Evolutionary conservation across 2,888 invertebrate species (phyloP).

Genomic region (Mamestra brassicae): DNA sequence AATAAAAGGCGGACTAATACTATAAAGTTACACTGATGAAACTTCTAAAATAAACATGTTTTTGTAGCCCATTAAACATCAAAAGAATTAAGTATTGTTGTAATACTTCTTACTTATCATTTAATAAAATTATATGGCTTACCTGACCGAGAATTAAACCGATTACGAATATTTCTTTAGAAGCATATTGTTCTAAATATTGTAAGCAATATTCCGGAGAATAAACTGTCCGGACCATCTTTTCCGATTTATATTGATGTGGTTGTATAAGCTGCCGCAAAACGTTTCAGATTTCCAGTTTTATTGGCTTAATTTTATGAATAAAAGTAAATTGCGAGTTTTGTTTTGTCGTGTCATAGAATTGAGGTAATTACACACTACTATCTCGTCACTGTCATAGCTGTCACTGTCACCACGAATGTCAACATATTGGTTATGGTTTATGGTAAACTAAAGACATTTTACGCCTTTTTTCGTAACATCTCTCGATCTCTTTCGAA

Average conservation of each 20-base stretch:
- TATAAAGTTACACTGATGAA: background rate
- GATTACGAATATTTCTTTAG: constrained; percentile 92
- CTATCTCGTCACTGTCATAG: constrained; percentile 15
- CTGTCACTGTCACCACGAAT: constrained; percentile 1
- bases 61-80: background rate
- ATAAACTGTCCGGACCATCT: constrained; percentile 93
- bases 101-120: background rate
- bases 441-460: too few relatives aligned
- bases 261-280: constrained; percentile 26
- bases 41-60: background rate
- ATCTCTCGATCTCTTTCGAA: too few relatives aligned
- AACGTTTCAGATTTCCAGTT: constrained; percentile 3
- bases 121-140: constrained; percentile 59
- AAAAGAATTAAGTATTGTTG: background rate
- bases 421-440: background rate
- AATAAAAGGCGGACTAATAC: background rate
- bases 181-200: constrained; percentile 92
- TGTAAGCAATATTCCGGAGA: constrained; percentile 93
- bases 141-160: constrained; percentile 96
- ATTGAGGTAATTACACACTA: constrained; percentile 9
- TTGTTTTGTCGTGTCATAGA: constrained; percentile 63
- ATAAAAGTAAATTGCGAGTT: constrained; percentile 29
- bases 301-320: constrained; percentile 31
- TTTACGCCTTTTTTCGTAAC: too few relatives aligned
- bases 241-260: constrained; percentile 56